Base-by-base conservation (phyloP, 2,888 invertebrate species). In the Catocala sponsa region DNA sequence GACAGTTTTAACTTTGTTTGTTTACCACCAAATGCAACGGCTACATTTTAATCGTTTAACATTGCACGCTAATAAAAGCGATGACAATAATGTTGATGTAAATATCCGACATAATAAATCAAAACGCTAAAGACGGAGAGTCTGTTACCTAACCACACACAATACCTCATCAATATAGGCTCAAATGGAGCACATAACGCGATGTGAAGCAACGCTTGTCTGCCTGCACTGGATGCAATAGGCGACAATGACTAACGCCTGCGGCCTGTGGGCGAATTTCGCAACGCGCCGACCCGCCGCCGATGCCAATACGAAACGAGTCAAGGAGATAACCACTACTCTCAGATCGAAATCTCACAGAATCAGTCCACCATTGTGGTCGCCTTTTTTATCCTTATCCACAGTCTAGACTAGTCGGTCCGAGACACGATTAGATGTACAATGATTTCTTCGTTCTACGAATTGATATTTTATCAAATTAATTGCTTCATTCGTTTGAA, bases 191-290 rank as follows among this genome's bases (percentile, higher is more conserved):
- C 71, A 72, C 63, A 71, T 70, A 74, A 68, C 60, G 54, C 59
- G 68, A 55, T 72, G 72, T 79, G 77, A 73, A 67, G 80, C 78
- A 81, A 84, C 67, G 62, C 55, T 65, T 70, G 72, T 70, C 70
- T 72, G 70, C 65, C 68, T 78, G 81, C 77, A 77, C 71, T 80
- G 79, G 80, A 85, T 88, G 88, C 89, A 88, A 87, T 86, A 86
- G 83, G 84, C 86, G 89, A 92, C 92, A 91, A 90, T 91, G 90
- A 91, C 85, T 90, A 89, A 90, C 85, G 85, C 80, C 82, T 76
- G 77, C 74, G 70, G 82, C 73, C 73, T 78, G 82, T 85, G 83
- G 87, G 84, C 87, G 82, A 83, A 83, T 93, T 91, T 91, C 87
- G 86, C 86, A 92, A 92, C 78, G 46, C 63, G 61, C 61, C 78